Conservation (phyloP, 1,140 invertebrate genomes). For the Hestina assimilis region DNA sequence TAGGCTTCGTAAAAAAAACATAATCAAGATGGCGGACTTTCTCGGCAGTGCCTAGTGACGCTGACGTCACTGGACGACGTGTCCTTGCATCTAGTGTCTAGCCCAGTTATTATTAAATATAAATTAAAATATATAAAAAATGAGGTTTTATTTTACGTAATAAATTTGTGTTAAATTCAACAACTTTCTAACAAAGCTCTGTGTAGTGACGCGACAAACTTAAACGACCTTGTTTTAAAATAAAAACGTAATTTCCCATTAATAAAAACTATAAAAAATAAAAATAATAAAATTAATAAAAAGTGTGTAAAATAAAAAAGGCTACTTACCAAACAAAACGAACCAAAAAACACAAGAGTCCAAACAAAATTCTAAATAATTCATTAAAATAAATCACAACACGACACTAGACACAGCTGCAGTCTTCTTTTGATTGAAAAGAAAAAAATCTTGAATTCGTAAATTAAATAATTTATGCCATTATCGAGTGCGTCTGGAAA, state of each 20-base stretch:
- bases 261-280: conserved; percentile 18
- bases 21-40: conserved; percentile 72
- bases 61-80: conserved; percentile 74
- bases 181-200: conserved; percentile 2
- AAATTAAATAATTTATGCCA: conserved; percentile 51
- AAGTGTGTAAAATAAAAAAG: conserved; percentile 45
- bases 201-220: neutral
- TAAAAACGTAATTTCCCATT: conserved; percentile 15
- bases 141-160: conserved; percentile 13
- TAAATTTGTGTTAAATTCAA: neutral
- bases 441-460: conserved; percentile 54
- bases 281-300: conserved; percentile 29
- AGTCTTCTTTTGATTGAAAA: conserved; percentile 53
- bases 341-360: conserved; percentile 67
- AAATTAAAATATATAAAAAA: conserved; percentile 26
- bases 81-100: conserved; percentile 63
- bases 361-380: conserved; percentile 53
- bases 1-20: conserved; percentile 70
- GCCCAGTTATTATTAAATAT: conserved; percentile 40
- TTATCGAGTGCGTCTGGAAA: conserved; percentile 50
- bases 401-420: conserved; percentile 70
- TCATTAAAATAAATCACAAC: conserved; percentile 62
- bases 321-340: conserved; percentile 65
- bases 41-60: conserved; percentile 68
- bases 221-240: neutral